phyloP scores from a whole-genome alignment of 2,113 vertebrate genomes.

The Corvus moneduloides region DNA sequence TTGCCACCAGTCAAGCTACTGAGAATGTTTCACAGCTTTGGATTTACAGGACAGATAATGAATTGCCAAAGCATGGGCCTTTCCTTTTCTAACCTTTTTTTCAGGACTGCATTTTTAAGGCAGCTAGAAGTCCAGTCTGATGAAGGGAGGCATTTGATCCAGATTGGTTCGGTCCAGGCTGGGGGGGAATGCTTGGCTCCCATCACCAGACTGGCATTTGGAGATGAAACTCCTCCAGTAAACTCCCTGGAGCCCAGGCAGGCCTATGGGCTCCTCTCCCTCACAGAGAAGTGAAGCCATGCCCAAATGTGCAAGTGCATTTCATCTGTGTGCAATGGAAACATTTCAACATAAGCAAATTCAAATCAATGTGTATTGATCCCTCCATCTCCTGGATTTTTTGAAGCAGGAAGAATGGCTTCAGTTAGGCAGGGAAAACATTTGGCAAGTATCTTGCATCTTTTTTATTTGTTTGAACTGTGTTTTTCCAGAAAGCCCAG shows the following conservation, averaged over 20 bases:
- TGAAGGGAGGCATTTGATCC: not conserved
- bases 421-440: not conserved
- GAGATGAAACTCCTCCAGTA: not conserved
- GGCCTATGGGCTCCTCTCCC: not conserved
- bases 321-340: not conserved
- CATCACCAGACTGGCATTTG: not conserved
- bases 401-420: not conserved
- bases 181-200: not conserved
- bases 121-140: not conserved
- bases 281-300: slow-evolving; percentile 1
- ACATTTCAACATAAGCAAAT: not conserved
- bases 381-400: not conserved
- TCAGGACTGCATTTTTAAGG: not conserved
- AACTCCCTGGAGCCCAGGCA: not conserved
- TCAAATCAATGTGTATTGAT: not conserved
- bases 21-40: not conserved
- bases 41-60: not conserved
- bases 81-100: slow-evolving; percentile 20
- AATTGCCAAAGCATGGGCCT: slow-evolving; percentile 23
- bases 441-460: not conserved
- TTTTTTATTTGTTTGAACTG: not conserved
- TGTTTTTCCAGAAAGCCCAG: not conserved
- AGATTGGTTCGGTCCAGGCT: not conserved
- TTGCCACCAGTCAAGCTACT: not conserved
- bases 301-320: not conserved